Percentiles rank a stretch among this genome's conserved stretches.
These are phyloP conservation scores for Caranx melampygus DNA, from an alignment of 2,113 vertebrate genomes.

Conservation along the genomic window DNA sequence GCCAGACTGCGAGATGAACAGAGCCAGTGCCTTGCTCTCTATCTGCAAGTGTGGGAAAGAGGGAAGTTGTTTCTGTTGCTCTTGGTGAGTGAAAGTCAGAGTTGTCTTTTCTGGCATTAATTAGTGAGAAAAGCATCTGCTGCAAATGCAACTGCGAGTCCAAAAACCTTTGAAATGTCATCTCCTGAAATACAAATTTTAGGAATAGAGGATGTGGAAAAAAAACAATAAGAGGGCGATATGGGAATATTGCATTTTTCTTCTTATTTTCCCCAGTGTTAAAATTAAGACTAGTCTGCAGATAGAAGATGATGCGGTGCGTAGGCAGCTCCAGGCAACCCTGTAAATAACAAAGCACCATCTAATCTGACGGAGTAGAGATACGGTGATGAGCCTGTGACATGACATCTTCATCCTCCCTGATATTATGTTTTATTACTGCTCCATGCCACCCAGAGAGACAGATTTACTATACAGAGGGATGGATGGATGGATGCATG, in stretches of 20 bases:
- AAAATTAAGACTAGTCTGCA: conserved; percentile 33
- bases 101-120: conserved; percentile 53
- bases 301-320: conserved; percentile 14
- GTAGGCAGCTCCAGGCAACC: conserved; percentile 49
- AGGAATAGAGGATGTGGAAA: conserved; percentile 14
- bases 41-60: neutral
- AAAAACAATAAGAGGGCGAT: conserved; percentile 12
- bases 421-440: conserved; percentile 49
- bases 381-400: conserved; percentile 21
- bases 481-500: conserved; percentile 3
- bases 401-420: conserved; percentile 47
- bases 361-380: conserved; percentile 34
- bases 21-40: neutral
- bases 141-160: conserved; percentile 25
- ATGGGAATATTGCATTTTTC: conserved; percentile 25
- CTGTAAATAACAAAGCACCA: conserved; percentile 54
- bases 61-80: conserved; percentile 36
- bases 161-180: conserved; percentile 49
- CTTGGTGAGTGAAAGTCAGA: conserved; percentile 50
- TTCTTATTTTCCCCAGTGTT: conserved; percentile 12
- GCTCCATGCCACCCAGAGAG: conserved; percentile 15
- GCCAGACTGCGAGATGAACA: conserved; percentile 42
- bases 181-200: conserved; percentile 15
- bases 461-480: conserved; percentile 15
- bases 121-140: conserved; percentile 61